phyloP scores from a whole-genome alignment of 2,113 vertebrate genomes.

The Equus quagga region DNA sequence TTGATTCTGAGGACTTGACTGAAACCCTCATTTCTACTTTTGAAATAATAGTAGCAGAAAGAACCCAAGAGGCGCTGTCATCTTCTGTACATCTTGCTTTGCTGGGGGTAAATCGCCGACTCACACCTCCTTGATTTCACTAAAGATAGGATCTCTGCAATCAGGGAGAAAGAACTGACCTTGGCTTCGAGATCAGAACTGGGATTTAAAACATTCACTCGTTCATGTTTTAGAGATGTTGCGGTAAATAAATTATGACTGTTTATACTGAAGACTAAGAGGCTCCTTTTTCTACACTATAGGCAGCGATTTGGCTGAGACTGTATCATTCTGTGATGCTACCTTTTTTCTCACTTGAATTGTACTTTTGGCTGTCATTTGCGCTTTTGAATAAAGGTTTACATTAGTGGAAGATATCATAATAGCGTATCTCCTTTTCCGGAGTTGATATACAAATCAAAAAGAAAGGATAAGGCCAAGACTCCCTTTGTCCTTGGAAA shows the following conservation, averaged over 20 bases:
- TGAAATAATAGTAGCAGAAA: background rate
- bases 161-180: conserved; percentile 85
- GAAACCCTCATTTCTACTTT: background rate
- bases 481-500: conserved; percentile 86
- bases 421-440: conserved; percentile 80
- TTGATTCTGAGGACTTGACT: background rate
- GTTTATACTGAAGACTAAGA: conserved; percentile 88
- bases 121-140: conserved; percentile 47
- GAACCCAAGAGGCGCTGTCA: background rate
- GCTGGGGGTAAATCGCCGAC: conserved; percentile 12
- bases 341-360: conserved; percentile 88
- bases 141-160: conserved; percentile 58
- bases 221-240: conserved; percentile 90
- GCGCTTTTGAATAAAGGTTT: conserved; percentile 89
- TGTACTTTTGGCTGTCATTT: conserved; percentile 88
- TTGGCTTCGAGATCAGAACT: conserved; percentile 85
- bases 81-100: background rate
- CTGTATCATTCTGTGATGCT: conserved; percentile 86
- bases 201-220: conserved; percentile 89
- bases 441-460: conserved; percentile 84
- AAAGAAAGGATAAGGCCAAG: conserved; percentile 85
- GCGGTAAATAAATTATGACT: conserved; percentile 92
- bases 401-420: conserved; percentile 83
- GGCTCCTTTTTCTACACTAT: conserved; percentile 88
- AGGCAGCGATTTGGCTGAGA: conserved; percentile 87